A percentile compares a stretch with the other conserved stretches of the same genome.
These are phyloP conservation scores for Willowsia nigromaculata DNA, from an alignment of 2,888 invertebrate species.

Conservation along the genomic window DNA sequence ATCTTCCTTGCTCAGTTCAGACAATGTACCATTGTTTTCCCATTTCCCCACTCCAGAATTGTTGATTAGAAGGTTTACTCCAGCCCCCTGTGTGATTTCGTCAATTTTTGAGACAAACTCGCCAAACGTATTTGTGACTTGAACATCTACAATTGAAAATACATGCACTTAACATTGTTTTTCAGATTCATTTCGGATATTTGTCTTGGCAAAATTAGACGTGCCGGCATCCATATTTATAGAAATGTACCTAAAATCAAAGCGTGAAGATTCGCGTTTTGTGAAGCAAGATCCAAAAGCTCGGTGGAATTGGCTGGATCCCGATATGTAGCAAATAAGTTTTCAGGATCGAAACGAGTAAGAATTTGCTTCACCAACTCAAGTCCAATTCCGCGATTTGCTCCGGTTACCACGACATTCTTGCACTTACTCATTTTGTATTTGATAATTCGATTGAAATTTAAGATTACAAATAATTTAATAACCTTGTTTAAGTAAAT, in stretches of 20 bases:
- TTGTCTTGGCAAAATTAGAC: too few relatives aligned
- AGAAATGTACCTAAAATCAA: slow-evolving; percentile 89
- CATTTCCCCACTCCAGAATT: slow-evolving; percentile 90
- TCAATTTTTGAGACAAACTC: slow-evolving; percentile 84
- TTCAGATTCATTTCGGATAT: too few relatives aligned
- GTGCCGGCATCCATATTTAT: too few relatives aligned
- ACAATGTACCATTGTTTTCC: not conserved
- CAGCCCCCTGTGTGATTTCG: slow-evolving; percentile 84
- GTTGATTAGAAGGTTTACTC: slow-evolving; percentile 92
- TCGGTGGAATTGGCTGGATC: slow-evolving; percentile 88
- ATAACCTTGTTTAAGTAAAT: too few relatives aligned
- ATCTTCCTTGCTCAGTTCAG: slow-evolving; percentile 82
- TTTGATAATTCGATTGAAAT: too few relatives aligned
- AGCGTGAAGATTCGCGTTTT: slow-evolving; percentile 85
- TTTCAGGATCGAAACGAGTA: slow-evolving; percentile 83
- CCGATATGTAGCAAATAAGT: slow-evolving; percentile 91
- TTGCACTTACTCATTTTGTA: slow-evolving; percentile 81
- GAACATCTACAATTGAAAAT: too few relatives aligned
- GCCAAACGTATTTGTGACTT: slow-evolving; percentile 84
- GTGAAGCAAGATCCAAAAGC: slow-evolving; percentile 84
- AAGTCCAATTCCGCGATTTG: slow-evolving; percentile 93
- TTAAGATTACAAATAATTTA: too few relatives aligned
- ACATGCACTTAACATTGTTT: too few relatives aligned
- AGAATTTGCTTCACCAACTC: slow-evolving; percentile 88
- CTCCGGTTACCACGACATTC: slow-evolving; percentile 92